A percentile compares a stretch with the other conserved stretches of the same genome.
phyloP scores from a whole-genome alignment of 2,888 invertebrate species.

The Tipula helvola region DNA sequence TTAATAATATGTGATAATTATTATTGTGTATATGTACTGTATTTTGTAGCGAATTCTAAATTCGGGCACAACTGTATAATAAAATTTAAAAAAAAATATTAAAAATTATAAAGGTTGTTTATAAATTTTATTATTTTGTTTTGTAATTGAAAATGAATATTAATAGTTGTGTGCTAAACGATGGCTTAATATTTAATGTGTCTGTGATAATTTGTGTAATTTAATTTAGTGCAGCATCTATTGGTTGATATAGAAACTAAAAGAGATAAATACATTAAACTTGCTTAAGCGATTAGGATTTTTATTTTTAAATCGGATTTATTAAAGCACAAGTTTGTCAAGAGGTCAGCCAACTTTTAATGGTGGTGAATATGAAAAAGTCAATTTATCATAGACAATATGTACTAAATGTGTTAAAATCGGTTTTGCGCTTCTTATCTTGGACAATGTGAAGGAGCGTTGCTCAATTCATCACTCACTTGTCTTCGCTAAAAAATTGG shows the following conservation, averaged over 20 bases:
- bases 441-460: too few species aligned
- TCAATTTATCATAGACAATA: not conserved
- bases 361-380: not conserved
- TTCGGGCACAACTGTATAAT: not conserved
- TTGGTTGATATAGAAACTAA: not conserved
- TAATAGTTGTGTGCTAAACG: too few species aligned
- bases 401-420: not conserved
- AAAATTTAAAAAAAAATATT: not conserved
- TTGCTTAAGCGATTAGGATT: too few species aligned
- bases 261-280: too few species aligned
- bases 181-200: not conserved
- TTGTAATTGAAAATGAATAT: too few species aligned
- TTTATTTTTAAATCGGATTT: too few species aligned
- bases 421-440: not conserved
- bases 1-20: not conserved
- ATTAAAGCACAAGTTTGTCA: too few species aligned
- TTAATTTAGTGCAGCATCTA: not conserved
- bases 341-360: too few species aligned
- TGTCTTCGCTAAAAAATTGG: too few species aligned
- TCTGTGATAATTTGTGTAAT: not conserved
- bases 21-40: not conserved
- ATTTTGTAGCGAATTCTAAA: not conserved
- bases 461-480: too few species aligned
- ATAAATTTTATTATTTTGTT: too few species aligned
- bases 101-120: not conserved